Conservation (phyloP, 2,113 vertebrate genomes). For the Saguinus imperator region DNA sequence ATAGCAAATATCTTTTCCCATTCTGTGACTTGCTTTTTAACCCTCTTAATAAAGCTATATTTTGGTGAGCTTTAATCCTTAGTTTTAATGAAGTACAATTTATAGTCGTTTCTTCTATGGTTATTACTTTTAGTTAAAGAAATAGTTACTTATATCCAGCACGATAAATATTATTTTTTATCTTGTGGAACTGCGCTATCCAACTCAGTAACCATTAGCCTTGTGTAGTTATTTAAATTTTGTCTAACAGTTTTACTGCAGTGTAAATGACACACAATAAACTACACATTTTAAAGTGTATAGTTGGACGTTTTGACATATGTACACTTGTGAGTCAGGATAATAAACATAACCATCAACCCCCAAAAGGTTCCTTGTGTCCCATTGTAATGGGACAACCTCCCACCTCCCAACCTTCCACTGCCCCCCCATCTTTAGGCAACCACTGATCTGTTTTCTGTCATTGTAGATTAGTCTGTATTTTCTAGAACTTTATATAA, state of each 20-base stretch:
- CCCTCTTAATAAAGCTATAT: not conserved
- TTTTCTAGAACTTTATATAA: not conserved
- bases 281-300: not conserved
- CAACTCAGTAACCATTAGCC: not conserved
- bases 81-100: not conserved
- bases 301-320: not conserved
- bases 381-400: not conserved
- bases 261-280: not conserved
- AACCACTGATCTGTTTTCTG: not conserved
- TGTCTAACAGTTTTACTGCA: not conserved
- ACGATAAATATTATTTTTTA: slow-evolving; percentile 14
- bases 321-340: not conserved
- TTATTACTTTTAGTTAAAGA: slow-evolving; percentile 4
- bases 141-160: not conserved
- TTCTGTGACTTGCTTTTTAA: not conserved
- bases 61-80: not conserved
- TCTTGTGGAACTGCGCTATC: not conserved
- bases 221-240: not conserved
- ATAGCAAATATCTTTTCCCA: not conserved
- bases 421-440: not conserved
- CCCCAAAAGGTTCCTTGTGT: not conserved
- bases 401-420: not conserved
- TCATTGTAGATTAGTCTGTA: not conserved
- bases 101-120: not conserved
- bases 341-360: not conserved